A percentile compares a stretch with the other conserved stretches of the same genome.
Conservation (phyloP, 1,140 invertebrate genomes). For the Diabrotica virgifera region DNA sequence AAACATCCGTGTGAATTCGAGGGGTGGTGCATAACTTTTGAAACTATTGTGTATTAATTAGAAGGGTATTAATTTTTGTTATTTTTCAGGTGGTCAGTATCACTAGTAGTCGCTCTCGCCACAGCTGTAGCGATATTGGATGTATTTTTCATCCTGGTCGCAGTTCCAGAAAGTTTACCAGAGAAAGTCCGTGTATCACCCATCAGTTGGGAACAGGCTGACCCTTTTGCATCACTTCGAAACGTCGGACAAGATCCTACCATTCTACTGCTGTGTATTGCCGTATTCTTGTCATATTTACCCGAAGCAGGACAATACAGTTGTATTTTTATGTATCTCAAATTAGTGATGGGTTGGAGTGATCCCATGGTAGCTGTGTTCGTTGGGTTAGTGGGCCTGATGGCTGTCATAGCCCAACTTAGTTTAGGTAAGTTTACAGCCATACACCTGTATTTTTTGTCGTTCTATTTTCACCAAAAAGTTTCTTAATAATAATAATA, state of each 20-base stretch:
- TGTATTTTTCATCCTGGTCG: constrained; percentile 96
- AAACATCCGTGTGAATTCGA: too few species aligned
- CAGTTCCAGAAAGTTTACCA: constrained; percentile 95
- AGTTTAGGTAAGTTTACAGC: constrained; percentile 76
- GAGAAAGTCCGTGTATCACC: constrained; percentile 83
- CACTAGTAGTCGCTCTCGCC: constrained; percentile 92
- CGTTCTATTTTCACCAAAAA: too few species aligned
- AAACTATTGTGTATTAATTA: too few species aligned
- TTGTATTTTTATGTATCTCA: constrained; percentile 99
- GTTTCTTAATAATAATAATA: too few species aligned
- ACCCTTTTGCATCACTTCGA: constrained; percentile 91
- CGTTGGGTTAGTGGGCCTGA: constrained; percentile 94
- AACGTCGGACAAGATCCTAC: constrained; percentile 95
- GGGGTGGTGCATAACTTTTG: too few species aligned
- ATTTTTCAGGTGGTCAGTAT: constrained; percentile 63
- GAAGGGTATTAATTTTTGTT: neutral
- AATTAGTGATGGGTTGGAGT: constrained; percentile 96
- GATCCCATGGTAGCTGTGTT: constrained; percentile 94
- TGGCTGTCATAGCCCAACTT: constrained; percentile 94
- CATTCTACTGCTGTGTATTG: constrained; percentile 93
- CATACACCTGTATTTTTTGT: too few species aligned
- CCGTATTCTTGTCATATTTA: constrained; percentile 96
- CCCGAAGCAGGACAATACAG: constrained; percentile 99
- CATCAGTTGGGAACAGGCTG: constrained; percentile 94
- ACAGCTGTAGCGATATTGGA: constrained; percentile 94